These are phyloP conservation scores for Campoplex nolae DNA, from an alignment of 2,888 invertebrate species.

Conservation along the genomic window DNA sequence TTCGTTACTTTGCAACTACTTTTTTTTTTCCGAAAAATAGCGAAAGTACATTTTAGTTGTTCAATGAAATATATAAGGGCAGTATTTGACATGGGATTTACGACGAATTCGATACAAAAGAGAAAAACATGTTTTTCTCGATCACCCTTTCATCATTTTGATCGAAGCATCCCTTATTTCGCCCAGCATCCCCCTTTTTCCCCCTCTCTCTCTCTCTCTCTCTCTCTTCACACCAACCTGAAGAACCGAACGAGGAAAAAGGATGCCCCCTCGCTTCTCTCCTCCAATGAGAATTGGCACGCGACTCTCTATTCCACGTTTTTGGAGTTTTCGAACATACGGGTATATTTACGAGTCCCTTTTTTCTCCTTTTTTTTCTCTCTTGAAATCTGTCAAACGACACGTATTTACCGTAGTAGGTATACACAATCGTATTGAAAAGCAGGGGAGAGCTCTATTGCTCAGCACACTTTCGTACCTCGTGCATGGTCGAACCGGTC, in stretches of 20 bases:
- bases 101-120: constrained; percentile 35
- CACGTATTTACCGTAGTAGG: constrained; percentile 66
- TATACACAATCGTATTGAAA: too few relatives aligned
- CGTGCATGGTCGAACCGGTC: background rate
- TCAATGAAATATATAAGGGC: background rate
- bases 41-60: background rate
- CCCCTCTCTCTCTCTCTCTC: too few relatives aligned
- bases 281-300: constrained; percentile 70
- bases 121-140: constrained; percentile 79
- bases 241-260: constrained; percentile 45
- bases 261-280: constrained; percentile 31
- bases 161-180: constrained; percentile 57
- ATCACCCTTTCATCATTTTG: constrained; percentile 75
- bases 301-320: constrained; percentile 76
- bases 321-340: constrained; percentile 78
- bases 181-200: constrained; percentile 54
- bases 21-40: background rate
- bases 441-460: constrained; percentile 52
- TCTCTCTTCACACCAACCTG: constrained; percentile 47
- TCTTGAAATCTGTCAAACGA: constrained; percentile 78
- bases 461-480: constrained; percentile 67
- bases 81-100: constrained; percentile 14
- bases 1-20: background rate
- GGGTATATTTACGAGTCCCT: constrained; percentile 81
- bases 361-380: constrained; percentile 69